Evolutionary conservation across 2,797 vertebrate species (phyloP).

Genomic region (Anabas testudineus): DNA sequence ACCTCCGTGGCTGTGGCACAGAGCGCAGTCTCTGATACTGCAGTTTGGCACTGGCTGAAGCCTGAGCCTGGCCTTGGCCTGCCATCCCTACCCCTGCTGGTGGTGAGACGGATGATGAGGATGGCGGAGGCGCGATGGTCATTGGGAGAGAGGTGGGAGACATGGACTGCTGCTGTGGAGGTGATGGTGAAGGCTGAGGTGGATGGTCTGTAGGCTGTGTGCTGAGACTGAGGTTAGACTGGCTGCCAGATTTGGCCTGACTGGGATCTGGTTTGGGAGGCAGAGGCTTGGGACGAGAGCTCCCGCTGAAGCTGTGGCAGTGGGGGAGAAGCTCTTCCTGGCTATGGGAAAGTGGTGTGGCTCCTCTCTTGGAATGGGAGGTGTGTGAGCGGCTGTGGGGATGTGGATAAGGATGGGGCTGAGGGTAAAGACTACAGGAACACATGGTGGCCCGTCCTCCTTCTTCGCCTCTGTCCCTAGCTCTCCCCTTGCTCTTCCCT

Average conservation of each 20-base stretch:
- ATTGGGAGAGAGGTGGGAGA: conserved; percentile 84
- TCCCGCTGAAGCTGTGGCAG: conserved; percentile 87
- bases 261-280: conserved; percentile 81
- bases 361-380: conserved; percentile 81
- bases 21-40: conserved; percentile 92
- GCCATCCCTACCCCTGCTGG: conserved; percentile 84
- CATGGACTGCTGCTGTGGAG: conserved; percentile 82
- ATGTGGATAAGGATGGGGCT: conserved; percentile 84
- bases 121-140: conserved; percentile 86
- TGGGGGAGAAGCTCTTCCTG: conserved; percentile 88
- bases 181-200: conserved; percentile 82
- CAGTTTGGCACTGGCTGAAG: conserved; percentile 89
- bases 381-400: conserved; percentile 80
- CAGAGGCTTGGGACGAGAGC: conserved; percentile 80
- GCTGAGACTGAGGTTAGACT: conserved; percentile 87
- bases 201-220: conserved; percentile 82
- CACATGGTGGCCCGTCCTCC: conserved; percentile 75
- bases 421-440: conserved; percentile 84
- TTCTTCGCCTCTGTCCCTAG: conserved; percentile 74
- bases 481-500: conserved; percentile 75
- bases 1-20: conserved; percentile 88
- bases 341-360: conserved; percentile 80
- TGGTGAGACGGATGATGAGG: conserved; percentile 82
- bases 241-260: conserved; percentile 86
- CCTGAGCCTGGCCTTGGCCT: conserved; percentile 81